Conservation (phyloP, 2,113 vertebrate genomes). For the Perca flavescens region DNA sequence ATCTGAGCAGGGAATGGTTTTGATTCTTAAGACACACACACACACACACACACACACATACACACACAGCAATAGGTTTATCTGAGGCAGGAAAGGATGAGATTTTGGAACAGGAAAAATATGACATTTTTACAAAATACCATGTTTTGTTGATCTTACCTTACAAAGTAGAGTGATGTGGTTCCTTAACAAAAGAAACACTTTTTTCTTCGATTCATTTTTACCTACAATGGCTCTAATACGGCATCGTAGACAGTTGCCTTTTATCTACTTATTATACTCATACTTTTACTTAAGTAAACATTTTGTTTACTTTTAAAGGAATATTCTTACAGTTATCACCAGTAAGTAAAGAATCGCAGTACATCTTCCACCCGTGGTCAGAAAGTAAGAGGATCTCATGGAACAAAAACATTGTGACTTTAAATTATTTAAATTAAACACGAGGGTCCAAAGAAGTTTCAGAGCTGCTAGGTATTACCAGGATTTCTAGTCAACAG, state of each 20-base stretch:
- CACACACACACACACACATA: conserved; percentile 17
- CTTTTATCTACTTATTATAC: no score
- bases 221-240: no score
- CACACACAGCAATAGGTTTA: conserved; percentile 33
- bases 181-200: no score
- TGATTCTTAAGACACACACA: conserved; percentile 5
- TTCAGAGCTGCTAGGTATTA: background rate
- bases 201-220: no score
- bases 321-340: no score
- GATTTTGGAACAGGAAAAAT: background rate
- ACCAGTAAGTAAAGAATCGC: background rate
- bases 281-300: no score
- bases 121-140: no score
- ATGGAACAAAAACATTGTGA: background rate
- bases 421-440: background rate
- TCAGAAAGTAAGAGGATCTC: background rate
- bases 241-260: no score
- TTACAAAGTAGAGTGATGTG: no score
- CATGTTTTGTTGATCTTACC: no score
- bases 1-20: conserved; percentile 27
- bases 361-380: background rate
- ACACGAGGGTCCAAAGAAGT: background rate
- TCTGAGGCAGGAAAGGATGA: conserved; percentile 35
- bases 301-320: no score
- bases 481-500: background rate